Percentiles rank a stretch among this genome's conserved stretches.
Evolutionary conservation across 2,113 vertebrate genomes (phyloP).

Genomic region (Solea senegalensis): DNA sequence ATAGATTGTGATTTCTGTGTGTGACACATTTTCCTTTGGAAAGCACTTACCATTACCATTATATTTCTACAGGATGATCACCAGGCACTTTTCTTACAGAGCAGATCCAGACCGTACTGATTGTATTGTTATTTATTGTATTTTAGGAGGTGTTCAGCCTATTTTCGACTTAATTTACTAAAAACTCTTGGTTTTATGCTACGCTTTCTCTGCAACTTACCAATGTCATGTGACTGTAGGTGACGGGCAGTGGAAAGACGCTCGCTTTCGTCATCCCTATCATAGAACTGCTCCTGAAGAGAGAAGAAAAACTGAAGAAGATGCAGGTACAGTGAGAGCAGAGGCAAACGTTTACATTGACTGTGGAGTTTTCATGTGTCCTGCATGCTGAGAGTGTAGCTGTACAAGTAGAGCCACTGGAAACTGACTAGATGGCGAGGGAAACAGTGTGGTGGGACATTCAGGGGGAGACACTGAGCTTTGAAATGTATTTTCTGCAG

Average conservation of each 20-base stretch:
- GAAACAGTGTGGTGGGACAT: background rate
- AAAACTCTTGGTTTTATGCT: background rate
- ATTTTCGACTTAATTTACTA: no score
- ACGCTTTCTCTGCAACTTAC: background rate
- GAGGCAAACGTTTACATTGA: background rate
- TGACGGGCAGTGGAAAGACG: conserved; percentile 97
- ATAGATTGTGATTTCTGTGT: no score
- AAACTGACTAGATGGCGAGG: background rate
- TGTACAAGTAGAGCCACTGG: no score
- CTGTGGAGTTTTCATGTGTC: background rate
- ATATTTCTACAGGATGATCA: no score
- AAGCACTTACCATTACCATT: no score
- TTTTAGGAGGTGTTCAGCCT: no score
- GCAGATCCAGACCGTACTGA: no score
- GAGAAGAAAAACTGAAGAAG: conserved; percentile 92
- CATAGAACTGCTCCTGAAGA: conserved; percentile 89
- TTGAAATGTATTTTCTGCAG: conserved; percentile 66
- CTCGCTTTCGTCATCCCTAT: conserved; percentile 95
- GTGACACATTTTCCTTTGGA: no score
- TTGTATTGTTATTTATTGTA: no score
- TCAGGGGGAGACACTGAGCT: background rate
- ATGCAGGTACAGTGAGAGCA: conserved; percentile 82
- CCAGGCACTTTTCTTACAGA: no score
- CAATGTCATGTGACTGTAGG: conserved; percentile 69
- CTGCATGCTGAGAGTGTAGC: background rate